These are phyloP conservation scores for Aphelocoma californica DNA, from an alignment of 2,797 vertebrate species.

Conservation along the genomic window DNA sequence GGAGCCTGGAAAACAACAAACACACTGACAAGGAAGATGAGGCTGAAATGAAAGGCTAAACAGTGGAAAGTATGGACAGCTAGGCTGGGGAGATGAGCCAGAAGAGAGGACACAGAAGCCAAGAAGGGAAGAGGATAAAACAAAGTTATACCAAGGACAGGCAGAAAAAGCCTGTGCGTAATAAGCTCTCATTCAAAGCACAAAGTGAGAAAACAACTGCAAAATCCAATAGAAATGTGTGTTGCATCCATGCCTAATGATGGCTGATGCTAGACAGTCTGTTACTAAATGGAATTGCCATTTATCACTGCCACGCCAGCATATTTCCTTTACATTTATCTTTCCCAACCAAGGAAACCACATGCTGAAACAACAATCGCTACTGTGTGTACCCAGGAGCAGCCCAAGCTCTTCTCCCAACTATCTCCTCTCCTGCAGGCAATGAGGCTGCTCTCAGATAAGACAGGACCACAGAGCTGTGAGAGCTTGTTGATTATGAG, in stretches of 20 bases:
- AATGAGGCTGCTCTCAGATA: background rate
- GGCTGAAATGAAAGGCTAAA: background rate
- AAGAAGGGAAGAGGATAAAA: background rate
- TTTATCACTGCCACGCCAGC: background rate
- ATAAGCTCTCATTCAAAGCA: background rate
- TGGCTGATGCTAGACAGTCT: background rate
- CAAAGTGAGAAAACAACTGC: background rate
- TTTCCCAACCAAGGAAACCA: background rate
- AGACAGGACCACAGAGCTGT: background rate
- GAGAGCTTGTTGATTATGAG: background rate
- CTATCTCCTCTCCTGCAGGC: background rate
- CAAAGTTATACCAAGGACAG: background rate
- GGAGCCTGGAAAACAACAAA: background rate
- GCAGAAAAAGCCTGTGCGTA: background rate
- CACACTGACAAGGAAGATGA: background rate
- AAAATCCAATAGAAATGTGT: background rate
- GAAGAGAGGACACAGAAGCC: background rate
- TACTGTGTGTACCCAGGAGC: background rate
- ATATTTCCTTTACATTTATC: background rate
- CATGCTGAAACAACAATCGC: background rate
- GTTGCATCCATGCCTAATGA: background rate
- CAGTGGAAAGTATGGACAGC: background rate
- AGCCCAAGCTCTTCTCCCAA: background rate
- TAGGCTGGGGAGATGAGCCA: background rate
- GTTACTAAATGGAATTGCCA: background rate